phyloP scores from a whole-genome alignment of 2,888 invertebrate genomes.

The Blera fallax region DNA sequence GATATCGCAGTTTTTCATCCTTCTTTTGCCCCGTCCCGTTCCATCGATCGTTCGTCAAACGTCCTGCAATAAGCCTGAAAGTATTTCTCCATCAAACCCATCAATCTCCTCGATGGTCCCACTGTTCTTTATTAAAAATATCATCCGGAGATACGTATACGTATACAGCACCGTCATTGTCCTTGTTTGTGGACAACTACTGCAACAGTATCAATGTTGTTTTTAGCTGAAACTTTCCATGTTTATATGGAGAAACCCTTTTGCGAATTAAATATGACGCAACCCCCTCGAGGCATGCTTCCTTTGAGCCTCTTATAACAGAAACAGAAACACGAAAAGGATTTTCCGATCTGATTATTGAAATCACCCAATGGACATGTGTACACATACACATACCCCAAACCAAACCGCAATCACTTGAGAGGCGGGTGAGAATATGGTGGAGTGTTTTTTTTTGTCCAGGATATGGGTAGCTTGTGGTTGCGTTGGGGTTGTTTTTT shows the following conservation, averaged over 20 bases:
- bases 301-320: slow-evolving; percentile 4
- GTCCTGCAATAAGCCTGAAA: background rate
- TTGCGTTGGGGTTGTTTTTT: too few species aligned
- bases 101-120: background rate
- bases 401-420: background rate
- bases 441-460: background rate
- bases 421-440: background rate
- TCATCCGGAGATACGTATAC: background rate
- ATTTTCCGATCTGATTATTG: slow-evolving; percentile 42
- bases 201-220: background rate
- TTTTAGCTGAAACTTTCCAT: background rate
- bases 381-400: background rate
- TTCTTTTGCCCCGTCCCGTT: too few species aligned
- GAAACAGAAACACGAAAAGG: slow-evolving; percentile 12
- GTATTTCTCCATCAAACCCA: background rate
- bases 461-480: slow-evolving; percentile 7
- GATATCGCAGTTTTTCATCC: too few species aligned
- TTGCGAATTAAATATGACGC: background rate
- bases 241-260: slow-evolving; percentile 3
- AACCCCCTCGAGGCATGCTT: background rate
- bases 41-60: too few species aligned
- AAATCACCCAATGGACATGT: slow-evolving; percentile 16
- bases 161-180: too few species aligned
- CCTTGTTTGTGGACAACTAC: background rate
- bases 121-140: background rate